Base-by-base conservation (phyloP, 2,113 vertebrate genomes). In the Semicossyphus pulcher region DNA sequence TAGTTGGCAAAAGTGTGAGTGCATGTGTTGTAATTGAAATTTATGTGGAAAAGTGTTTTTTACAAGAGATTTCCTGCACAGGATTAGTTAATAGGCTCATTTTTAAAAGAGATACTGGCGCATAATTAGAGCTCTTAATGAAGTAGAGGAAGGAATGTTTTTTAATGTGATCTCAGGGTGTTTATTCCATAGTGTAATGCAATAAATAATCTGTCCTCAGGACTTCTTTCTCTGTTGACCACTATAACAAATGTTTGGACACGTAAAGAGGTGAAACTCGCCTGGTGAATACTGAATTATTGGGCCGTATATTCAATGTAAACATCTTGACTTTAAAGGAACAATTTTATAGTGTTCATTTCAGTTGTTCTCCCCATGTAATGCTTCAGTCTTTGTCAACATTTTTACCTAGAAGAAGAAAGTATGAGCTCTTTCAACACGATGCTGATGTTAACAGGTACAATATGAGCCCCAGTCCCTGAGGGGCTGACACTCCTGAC, bases 1-100 rank as follows among this genome's bases (percentile, higher is more conserved):
- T 53, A 41, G 66, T 66, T 87, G 82, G 78, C 76, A 80, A 16
- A 5, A 7, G 47, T 28, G 74, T 5, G 49, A 54, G 57, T 21
- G 36, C 67, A 70, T 83, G 77, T 77, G 74, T 65, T 58, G 56
- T 68, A 70, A 76, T 86, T 74, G 54, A 49, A 78, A 52, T 83
- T 91, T 84, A 92, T 92, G 83, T 92, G 90, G 86, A 92, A 93
- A 91, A 89, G 66, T 3, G 1, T 47, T 23, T 72, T 92, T 92
- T 90, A 92, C 32, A 23, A 84, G 87, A 56, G 67, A 10, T 28
- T 83, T 89, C 83, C 76, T 86, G 31, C 58, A 54, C 60, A 36
- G 71, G 37, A 62, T 78, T 76, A 72, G 76, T 81, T 89, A 91
- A 91, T 76, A 68, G 82, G 80, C 87, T 88, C 62, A 82, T 93